A percentile compares a stretch with the other conserved stretches of the same genome.
phyloP scores from a whole-genome alignment of 2,888 invertebrate species.

The Cheilosia soror region DNA sequence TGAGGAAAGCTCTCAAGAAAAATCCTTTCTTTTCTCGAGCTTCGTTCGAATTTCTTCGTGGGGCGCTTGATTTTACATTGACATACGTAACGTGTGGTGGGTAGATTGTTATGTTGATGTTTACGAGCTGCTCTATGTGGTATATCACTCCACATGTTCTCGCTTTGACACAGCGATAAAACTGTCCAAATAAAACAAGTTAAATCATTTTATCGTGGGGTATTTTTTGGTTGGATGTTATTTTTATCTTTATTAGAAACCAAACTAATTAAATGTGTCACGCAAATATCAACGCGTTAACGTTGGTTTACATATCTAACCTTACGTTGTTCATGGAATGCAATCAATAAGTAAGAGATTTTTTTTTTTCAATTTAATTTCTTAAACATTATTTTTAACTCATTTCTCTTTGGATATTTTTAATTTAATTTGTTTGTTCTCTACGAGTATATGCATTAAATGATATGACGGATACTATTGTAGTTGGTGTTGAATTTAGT shows the following conservation, averaged over 20 bases:
- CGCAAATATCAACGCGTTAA: conserved; percentile 48
- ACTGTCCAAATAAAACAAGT: conserved; percentile 14
- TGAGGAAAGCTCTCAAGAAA: neutral
- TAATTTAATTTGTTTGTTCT: neutral
- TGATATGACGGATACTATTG: conserved; percentile 69
- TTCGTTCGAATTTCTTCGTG: conserved; percentile 8
- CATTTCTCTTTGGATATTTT: too few species aligned
- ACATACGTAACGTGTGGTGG: conserved; percentile 13
- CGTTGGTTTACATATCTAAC: conserved; percentile 46
- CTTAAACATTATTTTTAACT: conserved; percentile 16
- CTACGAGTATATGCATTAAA: conserved; percentile 63
- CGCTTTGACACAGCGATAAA: conserved; percentile 20
- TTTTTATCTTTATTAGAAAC: conserved; percentile 65
- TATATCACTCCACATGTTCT: conserved; percentile 9
- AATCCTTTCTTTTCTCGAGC: conserved; percentile 37
- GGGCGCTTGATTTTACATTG: conserved; percentile 2
- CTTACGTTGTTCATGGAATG: conserved; percentile 33
- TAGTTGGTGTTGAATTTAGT: conserved; percentile 21
- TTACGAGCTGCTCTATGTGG: conserved; percentile 29
- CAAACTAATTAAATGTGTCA: conserved; percentile 61
- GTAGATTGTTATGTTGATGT: conserved; percentile 36
- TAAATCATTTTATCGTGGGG: neutral
- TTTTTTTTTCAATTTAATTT: conserved; percentile 10
- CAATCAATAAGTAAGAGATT: conserved; percentile 68
- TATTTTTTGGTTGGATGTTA: conserved; percentile 31